A percentile compares a stretch with the other conserved stretches of the same genome.
phyloP scores from a whole-genome alignment of 1,140 invertebrate species.

The Muscidifurax raptorellus region DNA sequence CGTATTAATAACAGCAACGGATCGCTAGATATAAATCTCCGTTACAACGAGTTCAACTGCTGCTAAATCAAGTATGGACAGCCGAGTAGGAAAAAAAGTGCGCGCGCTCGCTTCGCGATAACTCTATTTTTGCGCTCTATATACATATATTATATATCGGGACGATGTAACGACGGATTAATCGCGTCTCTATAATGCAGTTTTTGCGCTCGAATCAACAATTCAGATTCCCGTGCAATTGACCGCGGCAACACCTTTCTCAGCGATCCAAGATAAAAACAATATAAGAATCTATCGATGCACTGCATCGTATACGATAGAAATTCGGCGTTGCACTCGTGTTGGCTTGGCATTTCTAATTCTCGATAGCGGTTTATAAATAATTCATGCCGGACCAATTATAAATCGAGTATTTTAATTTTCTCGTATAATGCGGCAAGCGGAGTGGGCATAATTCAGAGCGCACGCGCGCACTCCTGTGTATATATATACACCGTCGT shows the following conservation, averaged over 20 bases:
- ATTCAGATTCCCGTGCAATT: constrained; percentile 3
- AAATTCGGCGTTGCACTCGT: background rate
- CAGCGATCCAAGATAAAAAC: too few species aligned
- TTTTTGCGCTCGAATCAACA: constrained; percentile 8
- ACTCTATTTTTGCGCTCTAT: background rate
- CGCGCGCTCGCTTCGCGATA: too few species aligned
- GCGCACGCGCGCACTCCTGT: too few species aligned
- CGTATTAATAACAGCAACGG: too few species aligned
- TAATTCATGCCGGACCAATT: background rate
- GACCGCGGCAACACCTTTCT: background rate
- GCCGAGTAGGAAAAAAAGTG: background rate
- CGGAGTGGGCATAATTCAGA: background rate
- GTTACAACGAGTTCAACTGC: background rate
- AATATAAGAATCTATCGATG: too few species aligned
- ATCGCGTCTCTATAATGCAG: too few species aligned
- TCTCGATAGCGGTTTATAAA: background rate
- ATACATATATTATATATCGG: too few species aligned
- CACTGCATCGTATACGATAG: too few species aligned
- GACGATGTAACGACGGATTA: too few species aligned
- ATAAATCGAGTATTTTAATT: background rate
- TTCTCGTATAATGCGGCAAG: background rate
- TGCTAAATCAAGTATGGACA: background rate
- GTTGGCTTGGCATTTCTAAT: background rate
- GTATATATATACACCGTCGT: too few species aligned
- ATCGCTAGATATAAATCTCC: background rate